Evolutionary conservation across 1,140 invertebrate species (phyloP).

Genomic region (Heliconius nattereri): DNA sequence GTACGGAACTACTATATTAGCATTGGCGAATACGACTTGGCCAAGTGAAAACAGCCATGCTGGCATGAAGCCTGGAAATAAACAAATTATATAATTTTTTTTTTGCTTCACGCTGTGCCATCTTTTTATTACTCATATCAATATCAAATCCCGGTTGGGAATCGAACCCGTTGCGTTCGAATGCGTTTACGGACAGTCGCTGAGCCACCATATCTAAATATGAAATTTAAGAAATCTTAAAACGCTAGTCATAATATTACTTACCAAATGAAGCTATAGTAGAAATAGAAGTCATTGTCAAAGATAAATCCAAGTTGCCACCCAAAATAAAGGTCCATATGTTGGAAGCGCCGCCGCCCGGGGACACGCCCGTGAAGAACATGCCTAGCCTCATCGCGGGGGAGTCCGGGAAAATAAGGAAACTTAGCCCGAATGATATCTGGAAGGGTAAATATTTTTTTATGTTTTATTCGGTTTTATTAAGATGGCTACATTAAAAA

Average conservation of each 20-base stretch:
- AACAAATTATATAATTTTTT: conserved; percentile 1
- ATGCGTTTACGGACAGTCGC: too few relatives aligned
- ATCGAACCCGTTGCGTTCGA: too few relatives aligned
- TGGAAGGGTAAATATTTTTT: conserved; percentile 77
- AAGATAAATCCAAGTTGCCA: conserved; percentile 93
- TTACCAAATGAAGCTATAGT: conserved; percentile 92
- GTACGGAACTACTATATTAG: conserved; percentile 90
- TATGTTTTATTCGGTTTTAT: not conserved
- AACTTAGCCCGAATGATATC: conserved; percentile 89
- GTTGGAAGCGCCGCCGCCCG: conserved; percentile 97
- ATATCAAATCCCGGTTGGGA: too few relatives aligned
- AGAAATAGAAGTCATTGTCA: conserved; percentile 96
- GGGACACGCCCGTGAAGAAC: conserved; percentile 95
- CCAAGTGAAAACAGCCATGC: conserved; percentile 98
- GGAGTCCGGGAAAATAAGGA: conserved; percentile 86
- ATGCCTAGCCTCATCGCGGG: conserved; percentile 90
- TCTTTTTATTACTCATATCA: too few relatives aligned
- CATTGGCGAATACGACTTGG: conserved; percentile 87
- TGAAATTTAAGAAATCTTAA: not conserved
- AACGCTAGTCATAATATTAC: conserved; percentile 33
- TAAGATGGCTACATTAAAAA: too few relatives aligned
- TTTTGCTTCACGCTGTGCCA: too few relatives aligned
- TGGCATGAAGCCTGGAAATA: conserved; percentile 92
- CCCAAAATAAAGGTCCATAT: conserved; percentile 95
- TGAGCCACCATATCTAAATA: too few relatives aligned